Base-by-base conservation (phyloP, 2,888 invertebrate genomes). In the Piscicola geometra region DNA sequence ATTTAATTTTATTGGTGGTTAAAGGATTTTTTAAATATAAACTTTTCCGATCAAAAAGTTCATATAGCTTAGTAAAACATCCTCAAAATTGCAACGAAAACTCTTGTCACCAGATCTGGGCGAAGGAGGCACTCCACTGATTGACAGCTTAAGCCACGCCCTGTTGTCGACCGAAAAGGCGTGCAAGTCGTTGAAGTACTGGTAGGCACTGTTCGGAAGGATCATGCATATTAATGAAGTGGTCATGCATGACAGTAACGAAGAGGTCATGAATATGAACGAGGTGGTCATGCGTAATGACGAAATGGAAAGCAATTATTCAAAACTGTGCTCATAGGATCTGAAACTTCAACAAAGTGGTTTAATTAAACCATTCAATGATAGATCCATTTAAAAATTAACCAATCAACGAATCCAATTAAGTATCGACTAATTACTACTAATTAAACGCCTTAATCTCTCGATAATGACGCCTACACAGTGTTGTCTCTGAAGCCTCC, bases 401-500 rank as follows among this genome's bases (percentile, higher is more conserved):
- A 50, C n/a, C 25, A 71, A 47, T n/a, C 36, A 50, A 71, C 30
- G 12, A 9, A 47, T 21, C 21, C 9, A 47, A 15, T 21, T 47
- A 47, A 15, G 12, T 15, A 47, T 47, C 50, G 21, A 47, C 21
- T 21, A 47, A 47, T 47, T 21, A 47, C 9, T 47, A n/a, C n/a
- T n/a, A n/a, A n/a, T n/a, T n/a, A n/a, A n/a, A n/a, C n/a, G n/a
- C n/a, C n/a, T n/a, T n/a, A n/a, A n/a, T n/a, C n/a, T n/a, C n/a
- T n/a, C n/a, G n/a, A n/a, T n/a, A n/a, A n/a, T n/a, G n/a, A n/a
- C 28, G 41, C 56, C 2, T 32, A 56, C 79, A 84, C 83, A 83
- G 82, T 79, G 76, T 93, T 94, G 86, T 96, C 95, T 82, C 92
- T 90, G 85, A 94, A 96, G 0, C 96, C 96, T 0, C 95, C 95